These are phyloP conservation scores for Pachyramphus minor DNA, from an alignment of 2,113 vertebrate genomes.

Conservation along the genomic window DNA sequence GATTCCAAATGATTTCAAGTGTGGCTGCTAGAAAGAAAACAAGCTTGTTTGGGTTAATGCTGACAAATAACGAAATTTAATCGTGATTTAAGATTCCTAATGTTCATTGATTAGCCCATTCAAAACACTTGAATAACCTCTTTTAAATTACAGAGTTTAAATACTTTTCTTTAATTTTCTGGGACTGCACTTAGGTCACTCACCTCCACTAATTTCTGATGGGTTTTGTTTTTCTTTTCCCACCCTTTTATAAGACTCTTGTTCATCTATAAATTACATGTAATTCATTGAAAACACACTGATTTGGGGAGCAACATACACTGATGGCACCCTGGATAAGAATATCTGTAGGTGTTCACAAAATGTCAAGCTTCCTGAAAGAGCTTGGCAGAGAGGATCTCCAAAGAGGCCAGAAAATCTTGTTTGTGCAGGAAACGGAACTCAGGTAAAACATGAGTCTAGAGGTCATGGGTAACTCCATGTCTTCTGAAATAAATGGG, in stretches of 20 bases:
- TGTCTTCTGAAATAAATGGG: neutral
- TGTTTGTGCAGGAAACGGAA: neutral
- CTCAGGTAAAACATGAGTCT: neutral
- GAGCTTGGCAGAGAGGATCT: neutral
- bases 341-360: neutral
- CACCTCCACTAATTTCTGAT: neutral
- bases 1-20: neutral
- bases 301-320: neutral
- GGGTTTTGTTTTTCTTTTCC: neutral
- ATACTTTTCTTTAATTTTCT: neutral
- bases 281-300: neutral
- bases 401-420: neutral
- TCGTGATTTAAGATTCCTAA: neutral
- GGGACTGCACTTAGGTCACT: neutral
- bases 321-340: neutral
- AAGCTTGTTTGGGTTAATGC: neutral
- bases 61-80: slow-evolving; percentile 8
- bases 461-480: neutral
- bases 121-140: neutral
- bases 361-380: neutral
- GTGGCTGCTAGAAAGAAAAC: neutral
- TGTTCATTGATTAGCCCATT: neutral
- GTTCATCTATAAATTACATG: neutral
- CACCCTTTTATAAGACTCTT: neutral
- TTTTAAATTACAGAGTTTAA: neutral